Base-by-base conservation (phyloP, 2,113 vertebrate genomes). In the Cichladusa arquata region DNA sequence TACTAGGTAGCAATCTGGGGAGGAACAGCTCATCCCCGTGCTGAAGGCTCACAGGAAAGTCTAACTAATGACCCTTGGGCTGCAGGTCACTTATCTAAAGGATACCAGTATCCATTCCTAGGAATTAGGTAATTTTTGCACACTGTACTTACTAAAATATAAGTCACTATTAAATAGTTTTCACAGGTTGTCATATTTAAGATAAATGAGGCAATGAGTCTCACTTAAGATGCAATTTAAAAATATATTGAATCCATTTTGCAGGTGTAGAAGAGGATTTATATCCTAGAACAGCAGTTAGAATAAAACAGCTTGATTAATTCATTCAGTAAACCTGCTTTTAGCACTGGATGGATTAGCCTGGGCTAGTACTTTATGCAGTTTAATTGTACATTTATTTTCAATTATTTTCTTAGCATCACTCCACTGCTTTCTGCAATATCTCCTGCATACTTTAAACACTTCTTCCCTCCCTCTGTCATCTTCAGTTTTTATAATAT, bases 351-450 rank as follows among this genome's bases (percentile, higher is more conserved):
- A 77, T 92, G 56, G 79, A 88, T 90, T 92, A 94, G 42, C 33
- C 67, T 81, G 34, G 56, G 58, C 67, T 73, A 62, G 56, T 58
- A 80, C 29, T 76, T 83, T 51, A 47, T 5, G 10, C 38, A 77
- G 34, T 82, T 81, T 88, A 92, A 95, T 93, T 88, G 71, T 62
- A 96, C 50, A 54, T 81, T 93, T 80, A 83, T 88, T 93, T 95
- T 88, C 90, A 94, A 74, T 90, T 90, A 90, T 93, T 93, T 93
- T 92, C 76, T 88, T 92, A 95, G 80, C 33, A 88, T 66, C 69
- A 90, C 67, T 70, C 34, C 80, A 78, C 16, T 88, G 76, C 71
- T 83, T 86, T 51, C 64, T 80, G 70, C 34, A 70, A 9, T 81
- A 80, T 53, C 82, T 77, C 28, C 51, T 77, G 76, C 58, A 90